Evolutionary conservation across 2,113 vertebrate genomes (phyloP), one percentile per base, ranked within the genome.

Genomic region (Atlantisia rogersi): DNA sequence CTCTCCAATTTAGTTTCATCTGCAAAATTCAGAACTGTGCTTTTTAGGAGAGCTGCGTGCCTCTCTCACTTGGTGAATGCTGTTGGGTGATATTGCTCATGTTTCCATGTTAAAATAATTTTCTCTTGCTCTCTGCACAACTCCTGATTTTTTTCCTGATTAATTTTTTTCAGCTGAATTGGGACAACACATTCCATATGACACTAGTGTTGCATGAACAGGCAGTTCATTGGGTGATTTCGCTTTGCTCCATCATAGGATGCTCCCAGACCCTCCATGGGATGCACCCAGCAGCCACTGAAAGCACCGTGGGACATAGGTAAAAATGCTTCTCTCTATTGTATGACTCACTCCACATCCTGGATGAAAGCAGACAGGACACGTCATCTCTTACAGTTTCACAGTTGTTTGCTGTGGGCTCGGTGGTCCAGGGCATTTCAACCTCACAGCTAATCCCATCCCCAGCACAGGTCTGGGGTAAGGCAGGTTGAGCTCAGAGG

Each of bases 1-100:
- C 88, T 68, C 73, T 55, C 64, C 82, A 52, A 3, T 84, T 58
- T 56, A 65, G 44, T 75, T 92, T 76, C 65, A 52, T 82, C 86
- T 42, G 15, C 44, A 48, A 9, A 76, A 86, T 71, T 63, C 82
- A 40, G 65, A 74, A 53, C 24, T 37, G 25, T 73, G 76, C 87
- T 88, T 5, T 75, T 91, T n/a, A 52, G 56, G 35, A 71, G 83
- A 86, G 60, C 3, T 6, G 6, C 25, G 70, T 25, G 39, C 56
- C 80, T 60, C 37, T 35, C 42, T 71, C 52, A 11, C 71, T 46
- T 81, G 59, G 2, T 22, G 48, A 70, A 6, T 10, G 4, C 42
- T 1, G 0, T 35, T 56, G 16, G 73, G 63, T 59, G 55, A 79
- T 40, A 35, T 24, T 20, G 17, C 62, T 91, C 84, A 35, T 60